Evolutionary conservation across 2,797 vertebrate species (phyloP), one percentile per base, ranked within the genome.

Genomic region (Balearica regulorum): DNA sequence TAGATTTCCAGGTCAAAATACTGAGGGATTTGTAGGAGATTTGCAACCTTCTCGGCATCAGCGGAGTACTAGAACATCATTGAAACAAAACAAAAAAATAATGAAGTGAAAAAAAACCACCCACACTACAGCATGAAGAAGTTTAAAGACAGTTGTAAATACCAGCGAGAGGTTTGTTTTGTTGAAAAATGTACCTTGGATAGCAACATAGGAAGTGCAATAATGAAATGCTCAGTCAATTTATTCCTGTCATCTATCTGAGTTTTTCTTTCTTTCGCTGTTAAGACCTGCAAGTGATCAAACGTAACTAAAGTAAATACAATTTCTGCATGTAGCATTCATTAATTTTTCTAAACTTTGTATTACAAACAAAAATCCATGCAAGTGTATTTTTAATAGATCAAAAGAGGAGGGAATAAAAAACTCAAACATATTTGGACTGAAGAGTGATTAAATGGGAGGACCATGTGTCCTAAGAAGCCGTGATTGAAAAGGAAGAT

Each of bases 211-310:
- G 99, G 99, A 97, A 99, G 98, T 94, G 99, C 99, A 98, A 99
- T 99, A 98, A 99, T 99, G 98, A 99, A 99, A 98, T 99, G 99
- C 93, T 99, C 99, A 9, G 99, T 99, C 98, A 99, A 96, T 97
- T 99, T 99, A 97, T 99, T 99, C 97, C 99, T 99, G 96, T 99
- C 99, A 22, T 99, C 99, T 96, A 99, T 99, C 97, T 99, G 99
- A 39, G 99, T 99, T 98, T 99, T 99, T 95, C 99, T 99, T 97
- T 99, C 99, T 98, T 99, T 99, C 62, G 99, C 99, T 60, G 99
- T 99, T 97, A 99, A 98, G 85, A 99, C 99, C 99, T 99, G 95
- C 90, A 96, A 98, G 58, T 70, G 89, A 96, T 91, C 78, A 93
- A 81, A 93, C 60, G 82, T 33, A 96, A 61, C n/a, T 43, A 35